Conservation (phyloP, 2,113 vertebrate species). For the Caranx melampygus region DNA sequence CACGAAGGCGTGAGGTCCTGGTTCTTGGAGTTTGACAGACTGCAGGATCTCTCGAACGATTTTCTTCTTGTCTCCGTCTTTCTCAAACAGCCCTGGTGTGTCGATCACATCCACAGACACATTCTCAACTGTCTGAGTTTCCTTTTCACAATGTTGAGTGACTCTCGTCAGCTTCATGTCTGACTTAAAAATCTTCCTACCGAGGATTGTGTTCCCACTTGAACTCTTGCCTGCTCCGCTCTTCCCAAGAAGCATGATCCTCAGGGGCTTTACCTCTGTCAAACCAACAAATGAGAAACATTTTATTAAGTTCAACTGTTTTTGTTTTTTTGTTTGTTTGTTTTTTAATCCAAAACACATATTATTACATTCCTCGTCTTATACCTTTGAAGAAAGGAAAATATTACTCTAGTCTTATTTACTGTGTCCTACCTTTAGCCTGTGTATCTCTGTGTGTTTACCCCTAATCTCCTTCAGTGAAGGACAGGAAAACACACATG, state of each 20-base stretch:
- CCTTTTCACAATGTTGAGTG: slow-evolving; percentile 62
- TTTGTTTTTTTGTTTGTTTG: too few relatives aligned
- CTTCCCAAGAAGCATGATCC: slow-evolving; percentile 76
- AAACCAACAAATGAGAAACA: slow-evolving; percentile 2
- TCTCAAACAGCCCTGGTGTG: slow-evolving; percentile 71
- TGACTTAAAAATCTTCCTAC: slow-evolving; percentile 41
- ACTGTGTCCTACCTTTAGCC: too few relatives aligned
- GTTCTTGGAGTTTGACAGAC: slow-evolving; percentile 46
- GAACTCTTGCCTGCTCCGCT: slow-evolving; percentile 76
- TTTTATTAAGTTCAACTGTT: not conserved
- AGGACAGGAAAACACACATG: too few relatives aligned
- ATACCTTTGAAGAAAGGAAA: too few relatives aligned
- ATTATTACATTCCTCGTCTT: too few relatives aligned
- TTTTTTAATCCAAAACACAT: too few relatives aligned
- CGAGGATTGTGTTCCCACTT: slow-evolving; percentile 74
- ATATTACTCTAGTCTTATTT: too few relatives aligned
- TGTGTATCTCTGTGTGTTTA: too few relatives aligned
- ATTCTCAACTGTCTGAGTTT: slow-evolving; percentile 1
- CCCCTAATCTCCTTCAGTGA: too few relatives aligned
- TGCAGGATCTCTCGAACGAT: slow-evolving; percentile 64
- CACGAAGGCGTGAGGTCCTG: slow-evolving; percentile 69
- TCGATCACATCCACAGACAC: slow-evolving; percentile 62
- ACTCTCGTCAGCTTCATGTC: slow-evolving; percentile 71
- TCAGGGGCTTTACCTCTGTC: slow-evolving; percentile 48
- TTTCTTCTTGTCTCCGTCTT: slow-evolving; percentile 25